phyloP scores from a whole-genome alignment of 2,888 invertebrate genomes.

The Ernsta delagoae region DNA sequence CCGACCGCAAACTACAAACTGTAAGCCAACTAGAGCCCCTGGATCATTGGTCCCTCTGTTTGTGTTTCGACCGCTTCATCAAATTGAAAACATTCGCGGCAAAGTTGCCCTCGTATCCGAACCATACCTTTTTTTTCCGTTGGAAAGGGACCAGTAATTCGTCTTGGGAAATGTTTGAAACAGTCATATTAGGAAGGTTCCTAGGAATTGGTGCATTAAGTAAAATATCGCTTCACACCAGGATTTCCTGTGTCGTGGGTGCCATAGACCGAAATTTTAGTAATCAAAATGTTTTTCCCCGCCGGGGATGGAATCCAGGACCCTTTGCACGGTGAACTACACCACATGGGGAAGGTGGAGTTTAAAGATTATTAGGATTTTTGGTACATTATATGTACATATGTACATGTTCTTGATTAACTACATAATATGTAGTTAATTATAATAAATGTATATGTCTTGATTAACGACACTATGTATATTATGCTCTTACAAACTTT shows the following conservation, averaged over 20 bases:
- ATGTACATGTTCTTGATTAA: too few relatives aligned
- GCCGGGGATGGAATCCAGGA: too few relatives aligned
- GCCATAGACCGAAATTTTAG: too few relatives aligned
- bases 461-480: too few relatives aligned
- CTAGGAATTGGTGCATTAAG: not conserved
- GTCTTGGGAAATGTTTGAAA: slow-evolving; percentile 35
- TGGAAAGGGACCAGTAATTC: slow-evolving; percentile 10
- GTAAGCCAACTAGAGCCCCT: slow-evolving; percentile 6
- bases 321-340: too few relatives aligned
- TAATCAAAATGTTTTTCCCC: too few relatives aligned
- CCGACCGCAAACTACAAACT: slow-evolving; percentile 14
- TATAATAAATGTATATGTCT: too few relatives aligned
- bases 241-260: too few relatives aligned
- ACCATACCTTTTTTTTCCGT: not conserved
- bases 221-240: too few relatives aligned
- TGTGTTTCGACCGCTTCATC: slow-evolving; percentile 8
- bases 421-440: too few relatives aligned
- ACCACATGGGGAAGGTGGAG: too few relatives aligned
- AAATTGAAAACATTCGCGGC: slow-evolving; percentile 19
- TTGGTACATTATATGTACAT: not conserved
- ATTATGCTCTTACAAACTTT: too few relatives aligned
- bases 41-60: slow-evolving; percentile 9
- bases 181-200: slow-evolving; percentile 35
- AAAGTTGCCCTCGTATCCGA: not conserved
- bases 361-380: not conserved